phyloP scores from a whole-genome alignment of 2,888 invertebrate genomes.

The Mythimna albipuncta region DNA sequence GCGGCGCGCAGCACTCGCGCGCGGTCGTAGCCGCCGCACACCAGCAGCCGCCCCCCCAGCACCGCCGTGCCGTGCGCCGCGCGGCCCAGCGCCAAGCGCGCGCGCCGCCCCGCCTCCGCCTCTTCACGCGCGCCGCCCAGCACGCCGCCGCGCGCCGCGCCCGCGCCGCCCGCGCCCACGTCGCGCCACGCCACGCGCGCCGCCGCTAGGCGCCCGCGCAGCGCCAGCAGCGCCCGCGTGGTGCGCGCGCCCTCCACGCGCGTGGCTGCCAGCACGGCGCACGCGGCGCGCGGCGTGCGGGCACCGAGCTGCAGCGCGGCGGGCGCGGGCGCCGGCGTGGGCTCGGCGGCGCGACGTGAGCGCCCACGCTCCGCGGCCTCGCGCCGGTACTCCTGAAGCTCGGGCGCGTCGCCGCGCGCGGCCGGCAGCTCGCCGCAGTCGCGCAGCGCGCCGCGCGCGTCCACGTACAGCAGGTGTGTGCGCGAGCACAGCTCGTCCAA shows the following conservation, averaged over 20 bases:
- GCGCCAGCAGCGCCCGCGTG: conserved; percentile 82
- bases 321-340: conserved; percentile 87
- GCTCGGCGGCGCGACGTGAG: conserved; percentile 92
- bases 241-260: conserved; percentile 91
- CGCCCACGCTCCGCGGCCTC: conserved; percentile 92
- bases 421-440: conserved; percentile 95
- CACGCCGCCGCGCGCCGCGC: conserved; percentile 69
- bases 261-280: conserved; percentile 76
- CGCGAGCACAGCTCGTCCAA: conserved; percentile 90
- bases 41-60: conserved; percentile 93
- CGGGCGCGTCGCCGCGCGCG: conserved; percentile 94
- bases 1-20: conserved; percentile 95
- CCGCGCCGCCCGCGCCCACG: conserved; percentile 75
- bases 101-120: conserved; percentile 62
- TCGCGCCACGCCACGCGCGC: conserved; percentile 82
- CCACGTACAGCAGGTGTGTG: conserved; percentile 94
- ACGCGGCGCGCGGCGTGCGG: conserved; percentile 90
- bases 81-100: conserved; percentile 90
- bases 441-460: conserved; percentile 93
- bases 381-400: conserved; percentile 95
- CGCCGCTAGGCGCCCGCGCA: conserved; percentile 53
- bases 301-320: conserved; percentile 58
- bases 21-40: conserved; percentile 94
- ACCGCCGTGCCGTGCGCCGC: conserved; percentile 92
- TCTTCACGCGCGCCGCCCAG: conserved; percentile 84